Percentiles rank a stretch among this genome's conserved stretches.
These are phyloP conservation scores for Myopa testacea DNA, from an alignment of 2,888 invertebrate species.

Conservation along the genomic window DNA sequence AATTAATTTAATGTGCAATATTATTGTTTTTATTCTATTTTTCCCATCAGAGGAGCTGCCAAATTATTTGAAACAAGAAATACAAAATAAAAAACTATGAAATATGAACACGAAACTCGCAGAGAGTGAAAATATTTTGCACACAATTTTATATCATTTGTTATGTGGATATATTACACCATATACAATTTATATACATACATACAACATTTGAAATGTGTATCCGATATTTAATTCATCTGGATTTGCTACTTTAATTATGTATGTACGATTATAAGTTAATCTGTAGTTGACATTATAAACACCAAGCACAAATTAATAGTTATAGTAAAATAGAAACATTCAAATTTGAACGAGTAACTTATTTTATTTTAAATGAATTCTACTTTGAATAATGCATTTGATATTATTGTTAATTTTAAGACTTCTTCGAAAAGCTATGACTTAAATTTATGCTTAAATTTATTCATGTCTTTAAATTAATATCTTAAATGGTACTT, in stretches of 20 bases:
- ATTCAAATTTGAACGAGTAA: constrained; percentile 7
- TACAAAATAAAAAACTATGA: background rate
- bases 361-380: background rate
- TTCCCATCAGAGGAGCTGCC: background rate
- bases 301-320: background rate
- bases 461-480: background rate
- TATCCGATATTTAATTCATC: too few relatives aligned
- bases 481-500: background rate
- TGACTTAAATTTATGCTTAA: background rate
- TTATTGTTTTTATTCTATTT: background rate
- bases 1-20: background rate
- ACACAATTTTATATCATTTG: background rate
- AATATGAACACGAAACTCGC: background rate
- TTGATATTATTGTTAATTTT: background rate
- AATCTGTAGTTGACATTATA: background rate
- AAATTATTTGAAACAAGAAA: background rate
- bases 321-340: background rate
- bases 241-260: too few relatives aligned
- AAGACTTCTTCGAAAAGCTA: background rate
- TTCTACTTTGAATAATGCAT: background rate
- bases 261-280: background rate
- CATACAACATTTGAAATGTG: too few relatives aligned
- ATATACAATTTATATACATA: too few relatives aligned
- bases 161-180: too few relatives aligned
- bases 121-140: background rate